Percentiles rank a stretch among this genome's conserved stretches.
phyloP scores from a whole-genome alignment of 1,140 invertebrate genomes.

The Atta texana region DNA sequence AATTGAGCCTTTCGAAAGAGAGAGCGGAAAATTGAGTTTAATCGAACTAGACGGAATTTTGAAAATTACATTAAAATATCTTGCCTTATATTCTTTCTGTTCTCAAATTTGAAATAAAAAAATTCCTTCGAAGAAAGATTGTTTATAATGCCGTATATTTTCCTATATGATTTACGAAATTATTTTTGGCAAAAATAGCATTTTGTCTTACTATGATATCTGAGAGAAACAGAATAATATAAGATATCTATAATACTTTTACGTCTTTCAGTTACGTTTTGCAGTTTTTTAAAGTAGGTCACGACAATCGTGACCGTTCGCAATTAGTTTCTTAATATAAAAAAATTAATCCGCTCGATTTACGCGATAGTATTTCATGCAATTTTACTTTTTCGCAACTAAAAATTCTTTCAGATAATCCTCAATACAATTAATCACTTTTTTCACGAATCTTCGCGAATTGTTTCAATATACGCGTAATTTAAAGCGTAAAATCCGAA shows the following conservation, averaged over 20 bases:
- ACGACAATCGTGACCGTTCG: constrained; percentile 34
- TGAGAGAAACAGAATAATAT: constrained; percentile 5
- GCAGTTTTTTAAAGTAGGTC: constrained; percentile 34
- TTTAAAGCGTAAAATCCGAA: background rate
- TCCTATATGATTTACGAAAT: background rate
- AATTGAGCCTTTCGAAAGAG: constrained; percentile 25
- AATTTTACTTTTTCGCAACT: background rate
- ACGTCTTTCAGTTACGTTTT: background rate
- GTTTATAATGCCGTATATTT: background rate
- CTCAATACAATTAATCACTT: background rate
- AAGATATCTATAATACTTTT: constrained; percentile 5
- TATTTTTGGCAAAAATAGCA: background rate
- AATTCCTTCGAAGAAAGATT: background rate
- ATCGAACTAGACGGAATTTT: constrained; percentile 8
- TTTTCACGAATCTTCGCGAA: background rate
- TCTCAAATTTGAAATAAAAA: background rate
- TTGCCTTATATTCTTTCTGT: background rate
- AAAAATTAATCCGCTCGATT: constrained; percentile 43
- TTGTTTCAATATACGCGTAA: background rate
- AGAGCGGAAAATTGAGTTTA: background rate
- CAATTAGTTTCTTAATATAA: constrained; percentile 42
- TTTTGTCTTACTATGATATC: background rate
- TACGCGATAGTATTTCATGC: constrained; percentile 18
- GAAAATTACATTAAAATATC: constrained; percentile 18
- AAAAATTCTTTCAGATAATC: background rate